A percentile compares a stretch with the other conserved stretches of the same genome.
Conservation (phyloP, 2,113 vertebrate species). For the Trochalopteron elliotii region DNA sequence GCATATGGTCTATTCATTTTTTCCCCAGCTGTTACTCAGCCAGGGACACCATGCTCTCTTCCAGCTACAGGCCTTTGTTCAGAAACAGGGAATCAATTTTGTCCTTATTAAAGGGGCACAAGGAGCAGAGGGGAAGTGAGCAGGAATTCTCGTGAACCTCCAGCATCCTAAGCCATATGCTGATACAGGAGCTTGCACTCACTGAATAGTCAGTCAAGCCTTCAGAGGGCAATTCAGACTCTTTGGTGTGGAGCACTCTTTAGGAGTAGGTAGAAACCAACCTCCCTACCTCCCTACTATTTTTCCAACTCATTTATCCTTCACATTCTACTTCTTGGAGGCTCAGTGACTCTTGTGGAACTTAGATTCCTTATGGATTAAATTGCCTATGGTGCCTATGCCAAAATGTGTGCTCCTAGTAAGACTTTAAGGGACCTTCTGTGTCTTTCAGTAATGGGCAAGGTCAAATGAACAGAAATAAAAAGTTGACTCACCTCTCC, state of each 20-base stretch:
- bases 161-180: not conserved
- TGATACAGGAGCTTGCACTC: not conserved
- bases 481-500: not conserved
- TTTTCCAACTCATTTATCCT: not conserved
- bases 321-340: not conserved
- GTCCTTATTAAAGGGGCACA: not conserved
- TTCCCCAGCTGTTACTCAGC: constrained; percentile 36
- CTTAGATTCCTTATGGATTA: not conserved
- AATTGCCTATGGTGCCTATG: not conserved
- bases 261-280: not conserved
- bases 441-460: not conserved
- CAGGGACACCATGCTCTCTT: not conserved
- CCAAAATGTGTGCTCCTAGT: not conserved
- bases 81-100: constrained; percentile 12
- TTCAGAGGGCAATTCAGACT: not conserved
- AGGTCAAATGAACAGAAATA: not conserved
- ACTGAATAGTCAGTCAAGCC: not conserved
- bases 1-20: constrained; percentile 39
- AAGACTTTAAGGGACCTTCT: not conserved
- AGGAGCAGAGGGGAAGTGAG: not conserved
- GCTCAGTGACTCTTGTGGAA: not conserved
- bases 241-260: not conserved
- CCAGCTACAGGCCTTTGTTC: not conserved
- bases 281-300: not conserved
- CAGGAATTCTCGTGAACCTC: not conserved